Percentiles rank a stretch among this genome's conserved stretches.
phyloP scores from a whole-genome alignment of 2,888 invertebrate genomes.

The Ormyrus nitidulus region DNA sequence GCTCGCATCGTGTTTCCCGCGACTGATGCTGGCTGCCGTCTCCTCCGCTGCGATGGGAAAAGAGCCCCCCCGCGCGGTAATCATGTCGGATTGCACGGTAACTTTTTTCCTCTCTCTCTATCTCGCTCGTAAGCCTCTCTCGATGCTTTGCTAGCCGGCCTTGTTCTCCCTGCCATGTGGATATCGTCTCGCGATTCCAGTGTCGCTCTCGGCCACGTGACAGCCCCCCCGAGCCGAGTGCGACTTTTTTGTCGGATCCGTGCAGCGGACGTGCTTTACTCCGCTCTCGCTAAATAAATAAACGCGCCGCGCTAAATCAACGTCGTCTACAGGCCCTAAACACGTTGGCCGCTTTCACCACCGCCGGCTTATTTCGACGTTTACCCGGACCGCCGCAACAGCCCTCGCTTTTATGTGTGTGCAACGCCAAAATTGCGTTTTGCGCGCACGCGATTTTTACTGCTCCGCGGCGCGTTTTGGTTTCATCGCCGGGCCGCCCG shows the following conservation, averaged over 20 bases:
- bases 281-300: too few relatives aligned
- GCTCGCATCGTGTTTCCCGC: too few relatives aligned
- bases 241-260: too few relatives aligned
- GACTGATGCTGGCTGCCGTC: too few relatives aligned
- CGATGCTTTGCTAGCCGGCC: neutral
- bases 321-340: neutral
- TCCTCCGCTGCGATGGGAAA: too few relatives aligned
- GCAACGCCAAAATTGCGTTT: neutral
- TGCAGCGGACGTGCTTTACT: too few relatives aligned
- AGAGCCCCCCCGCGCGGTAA: too few relatives aligned
- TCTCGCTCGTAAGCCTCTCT: neutral
- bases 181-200: too few relatives aligned
- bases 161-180: too few relatives aligned
- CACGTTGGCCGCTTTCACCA: neutral
- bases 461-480: neutral
- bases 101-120: neutral
- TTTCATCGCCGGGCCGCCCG: neutral
- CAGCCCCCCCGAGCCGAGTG: too few relatives aligned
- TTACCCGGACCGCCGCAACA: neutral
- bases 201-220: too few relatives aligned
- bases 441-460: neutral
- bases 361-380: neutral
- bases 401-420: neutral
- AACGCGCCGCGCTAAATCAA: neutral
- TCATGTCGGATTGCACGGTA: too few relatives aligned